Evolutionary conservation across 2,888 invertebrate species (phyloP).

Genomic region (Coenonympha glycerion): DNA sequence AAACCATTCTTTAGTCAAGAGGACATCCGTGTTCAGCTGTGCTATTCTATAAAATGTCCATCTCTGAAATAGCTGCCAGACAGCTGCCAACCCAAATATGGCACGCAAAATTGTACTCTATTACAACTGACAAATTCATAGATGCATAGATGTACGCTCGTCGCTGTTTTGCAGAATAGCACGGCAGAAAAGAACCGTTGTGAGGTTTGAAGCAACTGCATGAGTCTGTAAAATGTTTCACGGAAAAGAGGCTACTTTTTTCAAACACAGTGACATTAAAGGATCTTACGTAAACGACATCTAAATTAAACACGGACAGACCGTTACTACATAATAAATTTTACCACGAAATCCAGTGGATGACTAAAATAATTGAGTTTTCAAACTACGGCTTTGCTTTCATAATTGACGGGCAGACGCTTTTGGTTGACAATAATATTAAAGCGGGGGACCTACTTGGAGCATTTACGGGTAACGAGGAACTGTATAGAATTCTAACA

Average conservation of each 20-base stretch:
- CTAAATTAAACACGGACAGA: neutral
- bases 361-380: conserved; percentile 4
- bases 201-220: no score
- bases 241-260: neutral
- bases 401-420: conserved; percentile 5
- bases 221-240: neutral
- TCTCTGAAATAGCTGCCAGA: no score
- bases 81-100: no score
- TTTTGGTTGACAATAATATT: neutral
- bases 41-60: no score
- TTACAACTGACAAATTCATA: no score
- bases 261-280: neutral
- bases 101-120: no score
- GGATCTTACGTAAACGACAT: neutral
- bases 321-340: neutral
- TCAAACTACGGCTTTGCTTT: neutral
- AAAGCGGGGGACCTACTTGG: neutral
- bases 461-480: neutral
- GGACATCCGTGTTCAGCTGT: no score
- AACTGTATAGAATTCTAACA: neutral
- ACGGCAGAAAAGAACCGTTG: no score
- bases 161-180: no score
- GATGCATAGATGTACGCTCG: no score
- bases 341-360: conserved; percentile 1
- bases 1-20: no score